Percentiles rank a stretch among this genome's conserved stretches.
phyloP scores from a whole-genome alignment of 2,113 vertebrate genomes.

The Psophia crepitans region DNA sequence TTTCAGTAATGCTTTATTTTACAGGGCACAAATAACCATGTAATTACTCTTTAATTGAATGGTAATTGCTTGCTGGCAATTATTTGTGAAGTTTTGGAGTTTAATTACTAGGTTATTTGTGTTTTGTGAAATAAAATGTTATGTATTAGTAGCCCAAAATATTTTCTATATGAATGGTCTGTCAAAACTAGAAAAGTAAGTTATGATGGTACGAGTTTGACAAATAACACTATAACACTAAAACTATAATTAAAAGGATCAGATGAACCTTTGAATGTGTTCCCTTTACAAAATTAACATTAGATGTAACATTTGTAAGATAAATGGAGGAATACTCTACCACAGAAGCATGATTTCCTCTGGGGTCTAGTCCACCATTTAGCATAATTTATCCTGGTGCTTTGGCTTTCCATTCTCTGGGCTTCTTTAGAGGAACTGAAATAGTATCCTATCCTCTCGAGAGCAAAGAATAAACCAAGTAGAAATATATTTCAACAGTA shows the following conservation, averaged over 20 bases:
- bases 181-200: constrained; percentile 6
- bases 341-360: constrained; percentile 62
- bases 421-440: constrained; percentile 52
- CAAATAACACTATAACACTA: neutral
- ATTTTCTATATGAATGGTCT: constrained; percentile 4
- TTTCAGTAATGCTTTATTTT: constrained; percentile 76
- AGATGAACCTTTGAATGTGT: constrained; percentile 38
- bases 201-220: neutral
- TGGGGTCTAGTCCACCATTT: constrained; percentile 56
- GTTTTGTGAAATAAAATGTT: constrained; percentile 67
- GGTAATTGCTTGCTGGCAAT: constrained; percentile 77
- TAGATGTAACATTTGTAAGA: constrained; percentile 47
- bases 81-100: constrained; percentile 72
- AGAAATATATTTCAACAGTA: constrained; percentile 59
- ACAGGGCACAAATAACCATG: constrained; percentile 74
- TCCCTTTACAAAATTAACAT: constrained; percentile 49
- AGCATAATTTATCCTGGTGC: constrained; percentile 69
- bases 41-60: constrained; percentile 81
- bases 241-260: constrained; percentile 23
- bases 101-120: constrained; percentile 74
- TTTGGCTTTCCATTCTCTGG: constrained; percentile 31
- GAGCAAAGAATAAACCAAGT: constrained; percentile 51
- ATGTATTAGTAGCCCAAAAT: constrained; percentile 29
- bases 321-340: constrained; percentile 51
- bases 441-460: constrained; percentile 40